phyloP scores from a whole-genome alignment of 2,797 vertebrate genomes.

The Takifugu rubripes region DNA sequence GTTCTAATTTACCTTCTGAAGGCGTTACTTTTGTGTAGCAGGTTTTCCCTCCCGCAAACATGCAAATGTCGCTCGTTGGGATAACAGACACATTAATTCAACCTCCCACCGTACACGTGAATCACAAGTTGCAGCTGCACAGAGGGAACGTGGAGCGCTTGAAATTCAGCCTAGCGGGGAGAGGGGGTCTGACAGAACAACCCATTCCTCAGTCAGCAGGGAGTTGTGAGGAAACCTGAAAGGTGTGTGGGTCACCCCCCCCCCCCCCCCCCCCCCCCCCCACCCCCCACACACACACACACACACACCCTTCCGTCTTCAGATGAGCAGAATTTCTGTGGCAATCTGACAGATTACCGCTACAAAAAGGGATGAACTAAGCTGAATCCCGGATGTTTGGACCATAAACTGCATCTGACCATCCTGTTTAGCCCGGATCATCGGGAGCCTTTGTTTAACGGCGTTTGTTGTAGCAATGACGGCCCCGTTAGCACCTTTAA shows the following conservation, averaged over 20 bases:
- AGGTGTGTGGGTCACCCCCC: conserved; percentile 41
- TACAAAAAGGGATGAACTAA: conserved; percentile 35
- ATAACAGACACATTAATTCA: neutral
- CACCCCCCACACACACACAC: too few species aligned
- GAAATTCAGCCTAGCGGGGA: neutral
- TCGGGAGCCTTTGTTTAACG: conserved; percentile 41
- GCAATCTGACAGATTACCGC: conserved; percentile 25
- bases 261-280: too few species aligned
- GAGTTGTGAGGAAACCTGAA: conserved; percentile 44
- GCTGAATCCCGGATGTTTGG: conserved; percentile 31
- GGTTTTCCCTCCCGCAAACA: neutral
- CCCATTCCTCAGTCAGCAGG: conserved; percentile 48
- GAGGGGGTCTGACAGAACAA: conserved; percentile 30
- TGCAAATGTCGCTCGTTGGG: conserved; percentile 9
- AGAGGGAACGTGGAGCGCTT: conserved; percentile 4
- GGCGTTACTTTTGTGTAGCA: neutral
- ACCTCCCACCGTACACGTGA: neutral
- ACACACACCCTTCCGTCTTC: conserved; percentile 14
- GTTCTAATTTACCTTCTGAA: neutral
- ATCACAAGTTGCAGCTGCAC: neutral
- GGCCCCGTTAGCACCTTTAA: conserved; percentile 10
- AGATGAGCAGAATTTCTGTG: too few species aligned
- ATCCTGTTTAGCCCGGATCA: too few species aligned
- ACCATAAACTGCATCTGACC: conserved; percentile 22
- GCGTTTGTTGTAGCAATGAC: conserved; percentile 49